Percentiles rank a stretch among this genome's conserved stretches.
Conservation (phyloP, 1,140 invertebrate genomes). For the Drosophila arawakana region DNA sequence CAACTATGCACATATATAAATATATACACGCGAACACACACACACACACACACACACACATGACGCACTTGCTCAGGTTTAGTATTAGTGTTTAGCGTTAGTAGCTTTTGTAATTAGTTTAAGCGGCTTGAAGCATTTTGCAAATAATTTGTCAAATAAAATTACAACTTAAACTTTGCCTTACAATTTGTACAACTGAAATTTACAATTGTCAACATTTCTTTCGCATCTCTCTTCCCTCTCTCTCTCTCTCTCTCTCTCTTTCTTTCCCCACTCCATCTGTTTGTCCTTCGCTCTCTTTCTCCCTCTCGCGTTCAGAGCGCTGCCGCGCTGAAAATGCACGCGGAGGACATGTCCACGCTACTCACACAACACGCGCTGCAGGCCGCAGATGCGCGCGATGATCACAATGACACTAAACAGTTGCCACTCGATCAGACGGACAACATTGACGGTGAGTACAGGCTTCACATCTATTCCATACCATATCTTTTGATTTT, state of each 20-base stretch:
- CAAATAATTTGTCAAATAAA: slow-evolving; percentile 32
- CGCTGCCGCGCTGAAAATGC: slow-evolving; percentile 72
- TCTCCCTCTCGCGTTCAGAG: slow-evolving; percentile 43
- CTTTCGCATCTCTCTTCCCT: not conserved
- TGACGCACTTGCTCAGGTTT: slow-evolving; percentile 62
- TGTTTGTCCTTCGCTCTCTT: slow-evolving; percentile 19
- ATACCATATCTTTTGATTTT: slow-evolving; percentile 21
- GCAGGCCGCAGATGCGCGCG: slow-evolving; percentile 69
- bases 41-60: slow-evolving; percentile 24
- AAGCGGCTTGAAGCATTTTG: slow-evolving; percentile 66
- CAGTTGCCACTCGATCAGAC: slow-evolving; percentile 79
- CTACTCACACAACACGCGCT: slow-evolving; percentile 76
- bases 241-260: not conserved
- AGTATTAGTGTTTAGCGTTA: slow-evolving; percentile 62
- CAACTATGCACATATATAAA: slow-evolving; percentile 12
- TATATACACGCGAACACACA: slow-evolving; percentile 17
- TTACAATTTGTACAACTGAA: no score
- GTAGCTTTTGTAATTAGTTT: slow-evolving; percentile 47
- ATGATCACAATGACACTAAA: slow-evolving; percentile 83
- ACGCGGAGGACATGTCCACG: slow-evolving; percentile 81
- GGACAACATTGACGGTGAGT: slow-evolving; percentile 84
- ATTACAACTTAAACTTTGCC: not conserved
- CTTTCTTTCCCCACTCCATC: not conserved
- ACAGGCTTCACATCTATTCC: slow-evolving; percentile 8
- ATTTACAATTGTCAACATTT: slow-evolving; percentile 12